Evolutionary conservation across 2,888 invertebrate species (phyloP), one percentile per base, ranked within the genome.

Genomic region (Choristoneura rosaceana): DNA sequence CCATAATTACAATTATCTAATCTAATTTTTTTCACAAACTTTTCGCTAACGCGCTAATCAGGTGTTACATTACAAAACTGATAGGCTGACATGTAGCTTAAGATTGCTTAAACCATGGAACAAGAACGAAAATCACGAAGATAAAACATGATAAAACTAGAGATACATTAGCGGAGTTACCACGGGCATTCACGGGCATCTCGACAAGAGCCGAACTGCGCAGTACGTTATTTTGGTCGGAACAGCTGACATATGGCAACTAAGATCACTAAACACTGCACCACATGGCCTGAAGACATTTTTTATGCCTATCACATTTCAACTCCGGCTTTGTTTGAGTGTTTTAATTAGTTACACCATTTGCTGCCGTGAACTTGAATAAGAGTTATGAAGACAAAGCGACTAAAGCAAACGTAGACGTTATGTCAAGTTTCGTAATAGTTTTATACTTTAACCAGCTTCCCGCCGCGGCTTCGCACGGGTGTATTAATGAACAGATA

Each of bases 161-260:
- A 38, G 41, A 50, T 50, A 60, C 58, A 33, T 68, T 47, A 45
- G 60, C 62, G 50, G 68, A 33, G 63, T 52, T 68, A 68, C 52
- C 73, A 50, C 63, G 63, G 59, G 38, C 38, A 38, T 38, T 7
- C 25, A 25, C 25, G 25, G 25, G 64, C 73, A 64, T 64, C 47
- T 52, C 73, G 68, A 69, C 70, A 55, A 62, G 73, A n/a, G 34
- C n/a, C 52, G 69, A 50, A 73, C 86, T 90, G 87, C 90, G 90
- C 87, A 90, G 88, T 89, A 83, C 79, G 87, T 83, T 87, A 87
- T 87, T 89, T 88, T 82, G 79, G 86, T 85, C 79, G 77, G 75
- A 89, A 85, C 86, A 87, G 84, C 88, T 86, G 88, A 86, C 89
- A 90, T 86, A 87, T 85, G 84, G 88, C 83, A 84, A 85, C 84